Evolutionary conservation across 2,113 vertebrate species (phyloP).

Genomic region (Chauna torquata): DNA sequence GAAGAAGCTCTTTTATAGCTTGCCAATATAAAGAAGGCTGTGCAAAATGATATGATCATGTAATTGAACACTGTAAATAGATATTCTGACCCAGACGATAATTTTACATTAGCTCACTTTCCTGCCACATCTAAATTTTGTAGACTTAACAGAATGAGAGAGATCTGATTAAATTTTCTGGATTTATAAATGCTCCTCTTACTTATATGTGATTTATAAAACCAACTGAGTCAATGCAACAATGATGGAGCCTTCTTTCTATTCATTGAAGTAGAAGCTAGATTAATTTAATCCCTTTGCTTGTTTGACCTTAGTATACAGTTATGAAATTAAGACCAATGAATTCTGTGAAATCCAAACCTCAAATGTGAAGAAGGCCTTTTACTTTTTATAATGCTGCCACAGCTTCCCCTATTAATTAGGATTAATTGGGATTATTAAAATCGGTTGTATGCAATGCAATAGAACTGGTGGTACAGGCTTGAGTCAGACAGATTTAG

Average conservation of each 20-base stretch:
- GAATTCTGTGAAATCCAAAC: background rate
- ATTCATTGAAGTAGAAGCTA: background rate
- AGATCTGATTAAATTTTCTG: constrained; percentile 28
- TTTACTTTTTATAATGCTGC: background rate
- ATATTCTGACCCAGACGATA: constrained; percentile 5
- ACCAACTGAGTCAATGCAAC: background rate
- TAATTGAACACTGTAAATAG: constrained; percentile 64
- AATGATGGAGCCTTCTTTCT: background rate
- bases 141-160: constrained; percentile 6
- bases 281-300: background rate
- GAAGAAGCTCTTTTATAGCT: constrained; percentile 62
- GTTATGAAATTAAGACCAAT: background rate
- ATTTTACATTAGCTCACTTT: constrained; percentile 52
- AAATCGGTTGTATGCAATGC: constrained; percentile 18
- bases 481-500: background rate
- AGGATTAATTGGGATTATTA: constrained; percentile 8
- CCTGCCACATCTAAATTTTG: constrained; percentile 38
- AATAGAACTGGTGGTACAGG: constrained; percentile 9
- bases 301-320: background rate
- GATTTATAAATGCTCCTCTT: background rate
- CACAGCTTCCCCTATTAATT: constrained; percentile 26
- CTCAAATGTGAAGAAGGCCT: background rate
- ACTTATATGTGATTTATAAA: background rate
- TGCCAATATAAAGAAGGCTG: constrained; percentile 71
- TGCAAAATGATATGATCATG: constrained; percentile 59